Percentiles rank a stretch among this genome's conserved stretches.
These are phyloP conservation scores for Rhynchonycteris naso DNA, from an alignment of 2,797 vertebrate genomes.

Conservation along the genomic window DNA sequence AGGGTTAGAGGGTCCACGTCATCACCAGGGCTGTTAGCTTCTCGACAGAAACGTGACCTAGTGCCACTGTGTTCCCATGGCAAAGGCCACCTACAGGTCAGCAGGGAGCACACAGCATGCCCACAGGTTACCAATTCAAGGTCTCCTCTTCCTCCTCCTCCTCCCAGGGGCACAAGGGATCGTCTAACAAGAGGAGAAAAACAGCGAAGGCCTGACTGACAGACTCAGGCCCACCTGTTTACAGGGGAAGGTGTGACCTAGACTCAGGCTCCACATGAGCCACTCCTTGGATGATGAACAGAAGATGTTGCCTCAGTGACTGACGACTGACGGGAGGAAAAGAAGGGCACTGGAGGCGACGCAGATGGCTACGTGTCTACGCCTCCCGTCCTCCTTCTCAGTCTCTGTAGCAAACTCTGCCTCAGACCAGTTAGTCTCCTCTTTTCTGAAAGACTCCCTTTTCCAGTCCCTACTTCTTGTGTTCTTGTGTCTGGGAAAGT, in stretches of 20 bases:
- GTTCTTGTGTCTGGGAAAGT: not conserved
- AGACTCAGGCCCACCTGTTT: not conserved
- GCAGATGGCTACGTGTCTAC: not conserved
- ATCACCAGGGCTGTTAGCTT: not conserved
- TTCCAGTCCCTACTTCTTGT: not conserved
- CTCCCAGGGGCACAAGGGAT: slow-evolving; percentile 75
- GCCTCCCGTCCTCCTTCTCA: not conserved
- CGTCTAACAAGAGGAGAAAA: slow-evolving; percentile 76
- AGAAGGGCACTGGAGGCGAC: not conserved
- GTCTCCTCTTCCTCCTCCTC: slow-evolving; percentile 70
- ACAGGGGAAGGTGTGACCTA: not conserved
- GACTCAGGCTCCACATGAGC: not conserved
- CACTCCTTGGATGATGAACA: not conserved
- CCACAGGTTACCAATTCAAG: slow-evolving; percentile 77
- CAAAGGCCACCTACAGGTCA: not conserved
- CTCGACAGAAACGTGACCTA: not conserved
- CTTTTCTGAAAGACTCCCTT: not conserved
- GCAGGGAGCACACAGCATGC: slow-evolving; percentile 60
- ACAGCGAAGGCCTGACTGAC: not conserved
- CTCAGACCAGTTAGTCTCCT: not conserved
- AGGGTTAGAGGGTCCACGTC: not conserved
- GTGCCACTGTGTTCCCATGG: not conserved
- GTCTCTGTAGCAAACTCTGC: not conserved
- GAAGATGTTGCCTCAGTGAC: not conserved
- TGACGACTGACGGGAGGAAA: not conserved